Evolutionary conservation across 2,888 invertebrate species (phyloP).

Genomic region (Euphydryas editha): DNA sequence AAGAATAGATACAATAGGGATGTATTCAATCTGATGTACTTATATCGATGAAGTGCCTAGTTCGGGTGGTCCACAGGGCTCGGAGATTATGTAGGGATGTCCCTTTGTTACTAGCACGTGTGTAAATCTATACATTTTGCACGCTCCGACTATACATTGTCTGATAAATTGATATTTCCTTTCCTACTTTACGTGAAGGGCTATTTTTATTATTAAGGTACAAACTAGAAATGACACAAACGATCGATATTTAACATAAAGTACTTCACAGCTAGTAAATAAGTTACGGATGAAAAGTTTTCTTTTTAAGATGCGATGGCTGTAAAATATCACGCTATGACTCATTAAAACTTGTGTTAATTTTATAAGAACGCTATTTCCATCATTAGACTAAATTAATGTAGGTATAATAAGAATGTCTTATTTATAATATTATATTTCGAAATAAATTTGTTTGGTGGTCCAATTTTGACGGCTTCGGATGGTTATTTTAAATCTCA

Average conservation of each 20-base stretch:
- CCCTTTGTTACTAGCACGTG: constrained; percentile 43
- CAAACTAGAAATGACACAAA: neutral
- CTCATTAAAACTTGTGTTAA: too few relatives aligned
- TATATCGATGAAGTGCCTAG: constrained; percentile 20
- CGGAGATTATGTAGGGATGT: constrained; percentile 40
- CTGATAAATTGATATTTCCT: constrained; percentile 34
- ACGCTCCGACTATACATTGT: constrained; percentile 21
- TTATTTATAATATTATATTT: too few relatives aligned
- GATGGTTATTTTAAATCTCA: too few relatives aligned
- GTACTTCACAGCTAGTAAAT: neutral
- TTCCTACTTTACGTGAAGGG: constrained; percentile 23
- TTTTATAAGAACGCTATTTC: too few relatives aligned
- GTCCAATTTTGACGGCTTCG: too few relatives aligned
- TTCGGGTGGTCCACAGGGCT: constrained; percentile 24
- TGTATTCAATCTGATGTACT: neutral
- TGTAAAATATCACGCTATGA: too few relatives aligned
- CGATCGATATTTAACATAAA: neutral
- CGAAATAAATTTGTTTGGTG: too few relatives aligned
- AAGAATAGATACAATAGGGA: constrained; percentile 35
- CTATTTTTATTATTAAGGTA: neutral
- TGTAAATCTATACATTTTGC: constrained; percentile 25
- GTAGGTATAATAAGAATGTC: too few relatives aligned
- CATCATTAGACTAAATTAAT: too few relatives aligned
- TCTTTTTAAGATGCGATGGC: too few relatives aligned
- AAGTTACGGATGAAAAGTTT: too few relatives aligned